A percentile compares a stretch with the other conserved stretches of the same genome.
Conservation (phyloP, 2,113 vertebrate species). For the Phycodurus eques region DNA sequence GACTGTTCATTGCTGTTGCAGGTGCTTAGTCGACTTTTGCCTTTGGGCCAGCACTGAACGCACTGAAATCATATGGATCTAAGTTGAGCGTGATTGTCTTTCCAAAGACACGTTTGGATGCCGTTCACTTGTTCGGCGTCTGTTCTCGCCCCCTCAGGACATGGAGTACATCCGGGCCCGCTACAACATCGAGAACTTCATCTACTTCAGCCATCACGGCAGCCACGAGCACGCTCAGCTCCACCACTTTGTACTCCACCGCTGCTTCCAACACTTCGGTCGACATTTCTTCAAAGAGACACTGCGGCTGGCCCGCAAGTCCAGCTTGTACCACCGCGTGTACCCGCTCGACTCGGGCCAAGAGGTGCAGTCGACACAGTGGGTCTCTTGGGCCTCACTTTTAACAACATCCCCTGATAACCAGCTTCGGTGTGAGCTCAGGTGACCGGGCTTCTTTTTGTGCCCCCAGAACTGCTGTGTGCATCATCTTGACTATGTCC, state of each 20-base stretch:
- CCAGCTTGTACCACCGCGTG: constrained; percentile 82
- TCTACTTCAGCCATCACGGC: constrained; percentile 80
- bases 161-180: constrained; percentile 81
- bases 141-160: constrained; percentile 70
- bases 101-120: too few relatives aligned
- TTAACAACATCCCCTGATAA: neutral
- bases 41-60: too few relatives aligned
- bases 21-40: too few relatives aligned
- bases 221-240: constrained; percentile 83
- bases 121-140: too few relatives aligned
- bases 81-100: too few relatives aligned
- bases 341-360: constrained; percentile 64
- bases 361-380: constrained; percentile 69
- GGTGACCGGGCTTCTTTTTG: neutral
- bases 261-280: constrained; percentile 74
- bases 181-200: constrained; percentile 90
- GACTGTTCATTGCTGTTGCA: too few relatives aligned
- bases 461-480: constrained; percentile 77
- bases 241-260: constrained; percentile 79
- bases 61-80: too few relatives aligned
- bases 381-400: neutral
- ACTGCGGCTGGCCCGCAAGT: constrained; percentile 81
- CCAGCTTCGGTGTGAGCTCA: neutral
- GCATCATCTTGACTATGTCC: constrained; percentile 83
- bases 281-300: constrained; percentile 86